Base-by-base conservation (phyloP, 2,113 vertebrate species). In the Sorex fumeus region DNA sequence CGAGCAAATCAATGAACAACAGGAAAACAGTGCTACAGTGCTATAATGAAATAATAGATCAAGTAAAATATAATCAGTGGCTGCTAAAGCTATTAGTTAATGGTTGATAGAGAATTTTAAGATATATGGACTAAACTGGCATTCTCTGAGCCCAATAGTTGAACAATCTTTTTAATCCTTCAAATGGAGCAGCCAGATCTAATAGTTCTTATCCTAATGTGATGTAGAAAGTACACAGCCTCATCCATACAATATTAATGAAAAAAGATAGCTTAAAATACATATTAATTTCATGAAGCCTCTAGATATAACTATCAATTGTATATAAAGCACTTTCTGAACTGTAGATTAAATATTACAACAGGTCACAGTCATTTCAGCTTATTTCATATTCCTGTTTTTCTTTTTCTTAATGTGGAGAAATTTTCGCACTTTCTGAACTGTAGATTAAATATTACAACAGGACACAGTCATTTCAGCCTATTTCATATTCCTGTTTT, bases 381-480 rank as follows among this genome's bases (percentile, higher is more conserved):
- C 9, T 25, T 79, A 12, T 79, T 94, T 50, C 10, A 30, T 23
- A 12, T 91, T 88, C 80, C 15, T 47, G 6, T 84, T 84, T 64
- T 94, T 87, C 34, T 25, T n/a, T 75, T 88, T 77, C 66, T 83
- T 67, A 34, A 32, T 40, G 9, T 89, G 23, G 90, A 62, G 69
- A 87, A 81, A 77, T 89, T 34, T 25, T 25, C 19, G 16, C 30
- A 45, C 71, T 87, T 76, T 67, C 72, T 85, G 47, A 85, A 60
- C 12, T 0, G 75, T 25, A 15, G 19, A 28, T 78, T 67, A 94
- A 74, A 47, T 18, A 81, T 30, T 45, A 40, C 2, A 3, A 70
- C 1, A 6, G 71, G 64, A 69, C 21, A 71, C 34, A 86, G 2
- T 8, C 28, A 72, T n/a, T 67, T 75, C 8, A 78, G 30, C 9